These are phyloP conservation scores for Origma solitaria DNA, from an alignment of 2,113 vertebrate genomes.

Conservation along the genomic window DNA sequence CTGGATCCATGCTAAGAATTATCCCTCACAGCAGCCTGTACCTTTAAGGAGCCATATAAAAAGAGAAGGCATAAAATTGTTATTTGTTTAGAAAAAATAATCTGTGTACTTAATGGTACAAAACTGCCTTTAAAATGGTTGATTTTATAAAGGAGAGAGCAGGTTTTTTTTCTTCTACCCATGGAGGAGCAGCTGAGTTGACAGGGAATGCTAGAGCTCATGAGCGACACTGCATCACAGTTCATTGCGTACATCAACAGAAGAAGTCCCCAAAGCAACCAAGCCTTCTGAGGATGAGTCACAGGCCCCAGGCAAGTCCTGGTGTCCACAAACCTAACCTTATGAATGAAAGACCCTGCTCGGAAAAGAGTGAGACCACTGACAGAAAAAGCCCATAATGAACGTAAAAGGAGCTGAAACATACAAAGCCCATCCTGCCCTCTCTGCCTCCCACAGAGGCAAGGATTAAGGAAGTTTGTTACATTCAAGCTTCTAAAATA, in stretches of 20 bases:
- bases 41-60: background rate
- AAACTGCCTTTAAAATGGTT: background rate
- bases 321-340: conserved; percentile 56
- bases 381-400: background rate
- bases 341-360: conserved; percentile 52
- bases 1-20: background rate
- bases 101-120: background rate
- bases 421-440: conserved; percentile 5
- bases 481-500: background rate
- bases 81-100: background rate
- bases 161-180: background rate
- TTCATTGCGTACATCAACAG: conserved; percentile 37
- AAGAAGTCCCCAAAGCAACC: conserved; percentile 64
- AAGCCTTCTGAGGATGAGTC: conserved; percentile 65
- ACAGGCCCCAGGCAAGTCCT: conserved; percentile 36
- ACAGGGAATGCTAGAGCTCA: conserved; percentile 1
- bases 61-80: background rate
- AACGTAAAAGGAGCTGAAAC: conserved; percentile 14
- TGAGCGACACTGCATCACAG: background rate
- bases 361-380: conserved; percentile 54
- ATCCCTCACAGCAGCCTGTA: background rate
- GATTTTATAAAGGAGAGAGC: background rate
- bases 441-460: background rate
- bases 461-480: background rate
- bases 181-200: background rate